Conservation (phyloP, 2,888 invertebrate species). For the Acanthosepion esculentum region DNA sequence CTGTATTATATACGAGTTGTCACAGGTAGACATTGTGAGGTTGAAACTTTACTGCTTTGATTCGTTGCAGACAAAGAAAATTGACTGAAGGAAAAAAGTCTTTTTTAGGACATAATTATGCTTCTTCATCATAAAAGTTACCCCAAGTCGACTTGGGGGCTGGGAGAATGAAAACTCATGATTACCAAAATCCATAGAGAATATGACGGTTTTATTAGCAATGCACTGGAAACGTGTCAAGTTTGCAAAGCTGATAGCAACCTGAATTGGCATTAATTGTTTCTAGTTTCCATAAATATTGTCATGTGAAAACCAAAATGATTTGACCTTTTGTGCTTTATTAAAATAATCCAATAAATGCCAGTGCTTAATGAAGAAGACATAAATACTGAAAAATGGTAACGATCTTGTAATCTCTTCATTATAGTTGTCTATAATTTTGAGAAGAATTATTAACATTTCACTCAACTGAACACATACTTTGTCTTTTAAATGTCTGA, state of each 20-base stretch:
- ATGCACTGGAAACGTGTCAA: not conserved
- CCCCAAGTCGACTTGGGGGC: too few species aligned
- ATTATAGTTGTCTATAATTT: not conserved
- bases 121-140: too few species aligned
- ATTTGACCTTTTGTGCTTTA: not conserved
- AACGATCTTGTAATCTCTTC: not conserved
- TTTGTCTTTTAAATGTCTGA: too few species aligned
- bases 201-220: not conserved
- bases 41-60: too few species aligned
- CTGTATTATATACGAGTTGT: too few species aligned
- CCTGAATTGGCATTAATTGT: not conserved
- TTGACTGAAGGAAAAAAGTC: too few species aligned
- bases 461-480: too few species aligned
- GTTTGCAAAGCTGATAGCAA: not conserved
- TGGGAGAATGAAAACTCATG: too few species aligned
- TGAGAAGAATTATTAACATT: not conserved
- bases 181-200: not conserved
- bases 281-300: not conserved
- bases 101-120: too few species aligned
- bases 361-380: not conserved
- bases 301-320: not conserved
- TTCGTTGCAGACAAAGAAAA: too few species aligned
- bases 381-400: not conserved
- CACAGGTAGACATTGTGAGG: too few species aligned
- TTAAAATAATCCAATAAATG: not conserved